Evolutionary conservation across 2,113 vertebrate species (phyloP), one percentile per base, ranked within the genome.

Genomic region (Reinhardtius hippoglossoides): DNA sequence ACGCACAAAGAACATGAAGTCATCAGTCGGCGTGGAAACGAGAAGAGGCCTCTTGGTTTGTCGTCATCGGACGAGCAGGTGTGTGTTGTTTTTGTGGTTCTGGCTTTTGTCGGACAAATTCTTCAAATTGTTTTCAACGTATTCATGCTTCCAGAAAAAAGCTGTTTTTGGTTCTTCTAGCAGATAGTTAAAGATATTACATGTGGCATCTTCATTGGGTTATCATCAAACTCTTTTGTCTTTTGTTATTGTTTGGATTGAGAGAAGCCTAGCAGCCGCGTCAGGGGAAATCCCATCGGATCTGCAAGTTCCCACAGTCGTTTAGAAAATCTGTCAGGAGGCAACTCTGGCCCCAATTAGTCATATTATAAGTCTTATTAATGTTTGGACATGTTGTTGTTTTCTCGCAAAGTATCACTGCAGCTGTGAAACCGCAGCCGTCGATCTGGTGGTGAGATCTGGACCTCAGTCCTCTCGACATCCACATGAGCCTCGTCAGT

Each of bases 401-500:
- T 40, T 40, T 59, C 7, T 48, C 5, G 27, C 27, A 31, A 31
- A 6, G 27, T 31, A 31, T 31, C 27, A 6, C 27, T 31, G 5
- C 27, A 75, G 62, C 74, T 27, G 35, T 61, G 14, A 62, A 82
- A 58, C 55, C 62, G 56, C 54, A 72, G 71, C 44, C 56, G 14
- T n/a, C 18, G 37, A 62, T 61, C 35, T 20, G 6, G 42, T 9
- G 78, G 77, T 37, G 54, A 55, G 71, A 23, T 65, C 18, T 55
- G 37, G 77, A 87, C 35, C 27, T 86, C 44, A 5, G 44, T 16
- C 44, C 14, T 46, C 44, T 46, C 44, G 2, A 12, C 40, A 1
- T 3, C 44, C 44, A 40, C 40, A 12, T 12, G 27, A 31, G 27
- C 27, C 27, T 31, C 27, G 27, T 31, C 27, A 31, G 5, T 7